Percentiles rank a stretch among this genome's conserved stretches.
phyloP scores from a whole-genome alignment of 2,888 invertebrate genomes.

The Amiota minor region DNA sequence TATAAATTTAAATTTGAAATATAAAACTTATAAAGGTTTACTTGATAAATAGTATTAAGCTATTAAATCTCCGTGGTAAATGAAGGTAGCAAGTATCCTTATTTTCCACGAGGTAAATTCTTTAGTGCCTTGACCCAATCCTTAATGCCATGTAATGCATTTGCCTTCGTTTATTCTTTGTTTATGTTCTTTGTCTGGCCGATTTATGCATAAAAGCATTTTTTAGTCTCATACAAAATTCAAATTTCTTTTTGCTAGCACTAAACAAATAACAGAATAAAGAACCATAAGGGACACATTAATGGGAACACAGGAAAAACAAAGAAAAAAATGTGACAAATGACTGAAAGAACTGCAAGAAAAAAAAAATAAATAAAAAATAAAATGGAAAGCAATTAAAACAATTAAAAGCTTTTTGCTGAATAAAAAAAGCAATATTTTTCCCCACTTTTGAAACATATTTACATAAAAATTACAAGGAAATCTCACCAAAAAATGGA shows the following conservation, averaged over 20 bases:
- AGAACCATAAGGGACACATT: constrained; percentile 15
- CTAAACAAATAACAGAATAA: constrained; percentile 23
- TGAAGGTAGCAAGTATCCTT: too few species aligned
- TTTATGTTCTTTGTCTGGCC: too few species aligned
- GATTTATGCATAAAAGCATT: constrained; percentile 24
- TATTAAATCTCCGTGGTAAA: too few species aligned
- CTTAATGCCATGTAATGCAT: background rate
- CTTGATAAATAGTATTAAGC: too few species aligned
- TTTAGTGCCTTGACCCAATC: background rate
- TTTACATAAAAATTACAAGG: constrained; percentile 16
- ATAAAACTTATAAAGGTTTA: too few species aligned
- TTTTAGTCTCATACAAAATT: constrained; percentile 22
- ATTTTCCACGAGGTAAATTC: too few species aligned
- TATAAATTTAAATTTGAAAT: too few species aligned
- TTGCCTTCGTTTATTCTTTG: background rate
- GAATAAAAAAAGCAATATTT: constrained; percentile 11
- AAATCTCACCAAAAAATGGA: constrained; percentile 8
- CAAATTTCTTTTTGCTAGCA: constrained; percentile 9
- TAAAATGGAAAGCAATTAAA: constrained; percentile 51
- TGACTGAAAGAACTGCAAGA: too few species aligned
- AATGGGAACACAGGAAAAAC: constrained; percentile 10
- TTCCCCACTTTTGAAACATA: background rate
- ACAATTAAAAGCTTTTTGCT: constrained; percentile 54
- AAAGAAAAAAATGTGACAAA: background rate
- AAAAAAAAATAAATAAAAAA: constrained; percentile 33